Base-by-base conservation (phyloP, 1,140 invertebrate species). In the Schlechtendalia chinensis region DNA sequence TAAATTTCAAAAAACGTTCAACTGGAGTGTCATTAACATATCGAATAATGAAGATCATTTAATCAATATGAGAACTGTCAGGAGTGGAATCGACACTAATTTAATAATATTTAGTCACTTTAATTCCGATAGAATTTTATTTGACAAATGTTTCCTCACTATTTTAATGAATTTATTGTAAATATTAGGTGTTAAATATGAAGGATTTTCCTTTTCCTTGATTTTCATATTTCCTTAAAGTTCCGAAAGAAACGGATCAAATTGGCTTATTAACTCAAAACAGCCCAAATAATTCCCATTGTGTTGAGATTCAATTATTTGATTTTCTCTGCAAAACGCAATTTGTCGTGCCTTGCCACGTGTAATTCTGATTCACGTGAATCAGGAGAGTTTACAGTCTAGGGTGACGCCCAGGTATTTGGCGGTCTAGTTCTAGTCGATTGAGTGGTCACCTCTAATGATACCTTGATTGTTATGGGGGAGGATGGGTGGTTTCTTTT, bases 31-130 rank as follows among this genome's bases (percentile, higher is more conserved):
- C 61, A 39, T 29, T n/a, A 29, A 32, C 61, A 65, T 65, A 65
- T 8, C 61, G 29, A 65, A 65, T 65, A 65, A 65, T 39, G 12
- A 32, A 39, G 14, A 29, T 65, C 61, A 65, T 65, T 56, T 84
- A 83, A 61, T 82, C 79, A 56, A 65, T 80, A n/a, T 81, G 47
- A 39, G 63, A 27, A 32, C 75, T n/a, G 69, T 83, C 83, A 59
- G 29, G 29, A 32, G 61, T 65, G 17, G 27, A 65, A 65, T 65
- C 61, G n/a, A 65, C 27, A 32, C 27, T 32, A 32, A 65, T 65
- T 32, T 27, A 65, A 65, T 65, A 65, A 65, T 65, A 65, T 65
- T 65, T 65, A 29, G 61, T 19, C 29, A 32, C 61, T 39, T 65
- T 65, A 65, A 32, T 65, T 65, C 17, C 17, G 58, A n/a, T n/a